Evolutionary conservation across 2,888 invertebrate genomes (phyloP), one percentile per base, ranked within the genome.

Genomic region (Drosophila quinaria): DNA sequence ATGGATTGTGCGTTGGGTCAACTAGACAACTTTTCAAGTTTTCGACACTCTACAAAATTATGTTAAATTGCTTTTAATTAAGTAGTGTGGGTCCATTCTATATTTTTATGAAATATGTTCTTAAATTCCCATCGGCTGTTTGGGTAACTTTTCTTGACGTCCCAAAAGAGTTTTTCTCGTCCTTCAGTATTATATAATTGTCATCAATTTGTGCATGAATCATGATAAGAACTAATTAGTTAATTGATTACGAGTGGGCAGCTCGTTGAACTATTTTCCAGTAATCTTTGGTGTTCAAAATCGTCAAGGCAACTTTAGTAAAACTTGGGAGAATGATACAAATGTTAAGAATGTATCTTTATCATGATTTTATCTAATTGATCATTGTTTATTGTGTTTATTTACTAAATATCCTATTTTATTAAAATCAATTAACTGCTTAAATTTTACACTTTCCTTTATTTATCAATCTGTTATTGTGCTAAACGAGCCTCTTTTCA

Each of bases 1-100:
- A 78, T 75, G 71, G 76, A 74, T 75, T 68, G 72, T 72, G 75
- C 75, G 79, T 39, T 51, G 71, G 71, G 69, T 65, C 70, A 78
- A 70, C 33, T 65, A 37, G 17, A 25, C 58, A 17, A 37, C 54
- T 35, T 44, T 44, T 44, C 49, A 59, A 72, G 44, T 71, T 67
- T 55, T 59, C 65, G 42, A 73, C 47, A 78, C 56, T 51, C 74
- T 51, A 37, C 35, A 52, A 66, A 77, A 70, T 62, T 47, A 62
- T 65, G 70, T 74, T 74, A 63, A 78, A 63, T 78, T 70, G 66
- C 47, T 60, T 25, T 66, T 70, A 74, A 74, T 77, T 70, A 76
- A 78, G 65, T 70, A 44, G 19, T 56, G 46, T 46, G 41, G 17
- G 17, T 10, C 22, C 35, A 17, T 35, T 54, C 44, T 6, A 19